A percentile compares a stretch with the other conserved stretches of the same genome.
Conservation (phyloP, 1,140 invertebrate species). For the Adoxophyes honmai region DNA sequence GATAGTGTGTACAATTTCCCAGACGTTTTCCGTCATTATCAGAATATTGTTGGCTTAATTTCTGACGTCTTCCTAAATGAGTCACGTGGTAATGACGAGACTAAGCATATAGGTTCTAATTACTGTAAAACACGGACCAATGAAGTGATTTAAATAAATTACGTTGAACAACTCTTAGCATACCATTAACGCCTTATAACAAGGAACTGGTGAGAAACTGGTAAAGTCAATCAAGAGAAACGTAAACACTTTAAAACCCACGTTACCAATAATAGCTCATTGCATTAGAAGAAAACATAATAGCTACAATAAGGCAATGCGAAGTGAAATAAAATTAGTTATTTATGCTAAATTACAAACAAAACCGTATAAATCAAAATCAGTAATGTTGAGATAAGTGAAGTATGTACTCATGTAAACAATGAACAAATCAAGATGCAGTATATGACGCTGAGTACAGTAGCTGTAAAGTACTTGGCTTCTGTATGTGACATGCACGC, state of each 20-base stretch:
- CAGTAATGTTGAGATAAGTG: constrained; percentile 4
- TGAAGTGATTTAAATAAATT: constrained; percentile 16
- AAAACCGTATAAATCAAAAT: neutral
- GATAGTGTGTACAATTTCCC: no score
- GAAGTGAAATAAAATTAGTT: neutral
- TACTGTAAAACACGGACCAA: constrained; percentile 4
- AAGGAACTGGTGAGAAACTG: neutral
- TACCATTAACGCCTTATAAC: constrained; percentile 1
- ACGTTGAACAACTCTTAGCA: neutral
- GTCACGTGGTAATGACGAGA: constrained; percentile 1
- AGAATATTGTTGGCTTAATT: neutral
- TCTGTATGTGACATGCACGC: constrained; percentile 2
- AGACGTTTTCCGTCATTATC: neutral
- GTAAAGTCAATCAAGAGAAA: no score
- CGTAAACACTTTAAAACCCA: no score
- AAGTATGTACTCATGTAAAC: neutral
- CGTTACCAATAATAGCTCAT: no score
- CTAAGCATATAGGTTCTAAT: constrained; percentile 3
- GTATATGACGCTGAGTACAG: neutral
- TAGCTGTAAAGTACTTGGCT: neutral
- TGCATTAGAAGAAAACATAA: no score
- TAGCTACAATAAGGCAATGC: no score
- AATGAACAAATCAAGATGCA: constrained; percentile 14
- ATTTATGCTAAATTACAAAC: neutral
- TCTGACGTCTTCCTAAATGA: neutral